phyloP scores from a whole-genome alignment of 2,797 vertebrate species.

The Chelon labrosus region DNA sequence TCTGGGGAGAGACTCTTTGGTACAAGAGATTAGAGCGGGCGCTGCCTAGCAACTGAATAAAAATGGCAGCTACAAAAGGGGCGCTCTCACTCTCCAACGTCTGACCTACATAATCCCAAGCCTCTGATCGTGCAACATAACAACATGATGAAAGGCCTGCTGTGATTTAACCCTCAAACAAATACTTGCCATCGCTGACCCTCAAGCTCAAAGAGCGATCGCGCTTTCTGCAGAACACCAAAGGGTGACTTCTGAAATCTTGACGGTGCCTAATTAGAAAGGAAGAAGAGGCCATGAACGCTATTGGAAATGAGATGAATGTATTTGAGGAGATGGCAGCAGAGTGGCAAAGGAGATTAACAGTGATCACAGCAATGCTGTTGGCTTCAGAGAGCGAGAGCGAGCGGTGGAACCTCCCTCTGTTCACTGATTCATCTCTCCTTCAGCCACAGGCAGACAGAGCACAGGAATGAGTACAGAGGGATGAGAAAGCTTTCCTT shows the following conservation, averaged over 20 bases:
- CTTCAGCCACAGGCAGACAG: conserved; percentile 76
- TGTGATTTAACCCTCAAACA: conserved; percentile 81
- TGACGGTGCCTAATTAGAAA: conserved; percentile 78
- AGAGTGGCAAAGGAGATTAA: conserved; percentile 82
- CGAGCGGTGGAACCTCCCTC: conserved; percentile 72
- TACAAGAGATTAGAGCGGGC: conserved; percentile 85
- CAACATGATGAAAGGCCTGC: conserved; percentile 82
- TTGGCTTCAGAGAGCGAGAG: conserved; percentile 75
- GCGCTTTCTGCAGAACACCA: conserved; percentile 62
- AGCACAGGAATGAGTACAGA: conserved; percentile 70
- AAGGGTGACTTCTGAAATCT: conserved; percentile 76
- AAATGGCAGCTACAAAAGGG: conserved; percentile 86
- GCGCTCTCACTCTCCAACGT: conserved; percentile 81
- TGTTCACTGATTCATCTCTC: conserved; percentile 75
- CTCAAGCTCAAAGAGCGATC: conserved; percentile 66
- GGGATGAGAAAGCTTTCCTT: conserved; percentile 73
- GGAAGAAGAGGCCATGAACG: conserved; percentile 71
- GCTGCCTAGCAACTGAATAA: conserved; percentile 89
- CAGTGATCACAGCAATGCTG: conserved; percentile 80
- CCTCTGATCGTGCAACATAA: conserved; percentile 85
- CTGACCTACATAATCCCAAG: conserved; percentile 88
- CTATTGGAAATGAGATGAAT: conserved; percentile 78
- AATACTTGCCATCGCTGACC: conserved; percentile 79
- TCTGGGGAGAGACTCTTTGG: conserved; percentile 83
- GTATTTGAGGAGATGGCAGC: conserved; percentile 77